Evolutionary conservation across 2,113 vertebrate species (phyloP).

Genomic region (Coptodon bakossiorum): DNA sequence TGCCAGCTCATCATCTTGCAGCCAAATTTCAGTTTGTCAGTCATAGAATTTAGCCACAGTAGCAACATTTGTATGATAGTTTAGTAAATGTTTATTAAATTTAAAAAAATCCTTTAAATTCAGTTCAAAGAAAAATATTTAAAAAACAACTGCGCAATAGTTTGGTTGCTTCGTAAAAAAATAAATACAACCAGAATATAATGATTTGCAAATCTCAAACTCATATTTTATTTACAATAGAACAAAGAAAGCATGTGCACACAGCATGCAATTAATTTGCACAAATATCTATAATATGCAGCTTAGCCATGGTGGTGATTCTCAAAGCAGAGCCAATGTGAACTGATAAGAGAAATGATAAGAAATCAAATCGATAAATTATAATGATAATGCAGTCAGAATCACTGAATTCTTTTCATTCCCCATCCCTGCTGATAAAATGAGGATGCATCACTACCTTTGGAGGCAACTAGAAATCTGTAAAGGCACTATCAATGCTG

Average conservation of each 20-base stretch:
- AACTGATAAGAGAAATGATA: background rate
- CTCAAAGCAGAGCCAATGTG: background rate
- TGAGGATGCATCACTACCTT: background rate
- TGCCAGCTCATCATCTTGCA: constrained; percentile 9
- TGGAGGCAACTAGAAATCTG: background rate
- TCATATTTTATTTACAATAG: background rate
- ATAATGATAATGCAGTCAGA: background rate
- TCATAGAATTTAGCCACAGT: background rate
- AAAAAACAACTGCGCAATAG: background rate
- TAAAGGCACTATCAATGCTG: background rate
- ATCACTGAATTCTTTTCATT: background rate
- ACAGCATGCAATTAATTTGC: background rate
- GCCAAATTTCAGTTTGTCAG: background rate
- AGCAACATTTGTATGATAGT: background rate
- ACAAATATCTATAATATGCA: background rate
- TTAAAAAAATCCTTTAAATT: background rate
- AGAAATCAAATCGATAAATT: background rate
- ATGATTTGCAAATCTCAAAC: background rate
- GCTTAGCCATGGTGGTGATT: background rate
- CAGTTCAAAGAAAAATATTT: background rate
- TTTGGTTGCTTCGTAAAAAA: background rate
- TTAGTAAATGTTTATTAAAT: background rate
- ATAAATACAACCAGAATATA: background rate
- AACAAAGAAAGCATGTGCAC: background rate
- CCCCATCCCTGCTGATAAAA: background rate